Base-by-base conservation (phyloP, 2,888 invertebrate genomes). In the Ectropis crepuscularia region DNA sequence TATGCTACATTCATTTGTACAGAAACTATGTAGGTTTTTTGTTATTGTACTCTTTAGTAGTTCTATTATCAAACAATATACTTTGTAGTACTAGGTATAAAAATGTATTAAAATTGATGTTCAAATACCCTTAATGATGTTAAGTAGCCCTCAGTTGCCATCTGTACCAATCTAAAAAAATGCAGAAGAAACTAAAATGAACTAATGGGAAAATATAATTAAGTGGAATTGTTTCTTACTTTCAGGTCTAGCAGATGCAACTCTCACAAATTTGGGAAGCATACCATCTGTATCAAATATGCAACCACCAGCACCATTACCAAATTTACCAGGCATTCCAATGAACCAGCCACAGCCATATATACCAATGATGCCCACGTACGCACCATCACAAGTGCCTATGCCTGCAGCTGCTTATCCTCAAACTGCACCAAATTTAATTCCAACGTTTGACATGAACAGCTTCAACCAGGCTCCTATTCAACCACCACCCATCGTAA, bases 341-440 rank as follows among this genome's bases (percentile, higher is more conserved):
- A 93, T 92, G 93, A 93, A 88, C 71, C 92, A 93, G 74, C 93
- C 93, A 0, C 93, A 93, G 75, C 93, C 93, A 0, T 93, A 93
- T 69, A 93, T 93, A 80, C 93, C 93, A 8, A 91, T 92, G 80
- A 92, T 91, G 91, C 87, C 85, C 46, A 91, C 83, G 70, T 93
- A 90, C 68, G 82, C 87, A 6, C 86, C 88, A 66, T 77, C 87
- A 45, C 86, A 83, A 71, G 75, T 71, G 6, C 73, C 77, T 39
- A 66, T 80, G 37, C 60, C 80, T 7, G 72, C 73, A 50, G 67
- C 80, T 54, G 61, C 71, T 37, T 63, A 65, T 16, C 71, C 81
- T 12, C 80, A 82, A 57, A 75, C 61, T 61, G 63, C 77, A 58
- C 77, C 83, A 60, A 84, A 83, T 68, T 73, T 88, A 76, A 87